Base-by-base conservation (phyloP, 1,140 invertebrate species). In the Adoxophyes honmai region DNA sequence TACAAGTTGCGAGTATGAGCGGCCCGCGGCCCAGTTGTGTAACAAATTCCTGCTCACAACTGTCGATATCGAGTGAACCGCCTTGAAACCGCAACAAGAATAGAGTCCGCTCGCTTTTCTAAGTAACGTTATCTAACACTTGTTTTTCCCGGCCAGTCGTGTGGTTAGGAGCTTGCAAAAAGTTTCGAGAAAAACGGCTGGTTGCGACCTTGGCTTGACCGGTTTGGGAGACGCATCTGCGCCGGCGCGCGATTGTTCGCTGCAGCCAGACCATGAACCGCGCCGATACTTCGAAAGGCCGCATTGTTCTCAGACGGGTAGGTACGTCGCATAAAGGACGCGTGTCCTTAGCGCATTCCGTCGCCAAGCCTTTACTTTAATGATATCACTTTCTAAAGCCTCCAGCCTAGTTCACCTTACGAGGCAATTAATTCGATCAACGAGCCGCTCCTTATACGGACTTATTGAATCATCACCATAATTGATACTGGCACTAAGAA, bases 11-110 rank as follows among this genome's bases (percentile, higher is more conserved):
- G 80, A 81, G 79, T 75, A 65, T 62, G 56, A 67, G 66, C 56
- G 66, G 63, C 66, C 67, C 69, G 62, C 66, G 68, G 55, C 68
- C 70, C 74, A 48, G 70, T 86, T 87, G 82, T 86, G 82, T 81
- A 87, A 87, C 73, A 66, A 74, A 70, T 75, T 75, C 80, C 75
- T 66, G 79, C 73, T 77, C 63, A 70, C 68, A 70, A 70, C 64
- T 59, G 66, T 69, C 65, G 68, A 71, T 69, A 73, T 68, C 63
- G 65, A 86, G 72, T 81, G 61, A 85, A 88, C 77, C 74, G 75
- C 85, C 85, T 88, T 88, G 85, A 83, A 81, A 81, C 70, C 62
- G 69, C 68, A 68, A 74, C 78, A 68, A 78, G 78, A 81, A 79
- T 76, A 68, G 70, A 75, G 70, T 67, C 77, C 80, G 70, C 67